Base-by-base conservation (phyloP, 2,113 vertebrate species). In the Pseudorectes ferrugineus region DNA sequence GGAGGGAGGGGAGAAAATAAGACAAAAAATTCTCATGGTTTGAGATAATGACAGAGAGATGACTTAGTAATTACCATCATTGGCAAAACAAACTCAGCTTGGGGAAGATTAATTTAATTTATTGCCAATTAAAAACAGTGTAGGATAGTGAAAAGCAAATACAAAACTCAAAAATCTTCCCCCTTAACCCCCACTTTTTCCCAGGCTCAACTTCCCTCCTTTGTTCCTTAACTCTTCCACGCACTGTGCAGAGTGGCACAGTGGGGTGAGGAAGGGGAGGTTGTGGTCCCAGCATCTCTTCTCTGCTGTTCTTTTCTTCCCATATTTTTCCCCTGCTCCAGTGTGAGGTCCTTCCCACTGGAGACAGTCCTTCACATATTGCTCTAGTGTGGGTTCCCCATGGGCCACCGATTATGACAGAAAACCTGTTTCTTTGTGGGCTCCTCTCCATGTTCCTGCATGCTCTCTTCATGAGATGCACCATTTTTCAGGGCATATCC, bases 251-350 rank as follows among this genome's bases (percentile, higher is more conserved):
- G 38, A n/a, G 35, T 12, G 26, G 10, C 23, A 36, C 5, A 35
- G 29, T 4, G 13, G 5, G 3, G 61, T 31, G 10, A 14, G 5
- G 21, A 67, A 74, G 10, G 6, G 5, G 1, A 1, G 5, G 2
- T 3, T 62, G 22, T 25, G 13, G 23, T 58, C 35, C 11, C 28
- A 63, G 20, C 10, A 71, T 12, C 16, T 67, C 11, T 10, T 36
- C 10, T 70, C 33, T 62, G n/a, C 8, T 58, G 1, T 35, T 67
- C 19, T 77, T 71, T 65, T 29, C 15, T 63, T 25, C 23, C 63
- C 35, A 29, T 8, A 23, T 21, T 46, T 82, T 82, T 35, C 12
- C 12, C 0, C 14, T 55, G 11, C 26, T 85, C 8, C 20, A 75
- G 2, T 29, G 26, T 54, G 48, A 40, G 11, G 23, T 52, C 9